Conservation (phyloP, 2,797 vertebrate genomes). For the Halcyon chelicuti region DNA sequence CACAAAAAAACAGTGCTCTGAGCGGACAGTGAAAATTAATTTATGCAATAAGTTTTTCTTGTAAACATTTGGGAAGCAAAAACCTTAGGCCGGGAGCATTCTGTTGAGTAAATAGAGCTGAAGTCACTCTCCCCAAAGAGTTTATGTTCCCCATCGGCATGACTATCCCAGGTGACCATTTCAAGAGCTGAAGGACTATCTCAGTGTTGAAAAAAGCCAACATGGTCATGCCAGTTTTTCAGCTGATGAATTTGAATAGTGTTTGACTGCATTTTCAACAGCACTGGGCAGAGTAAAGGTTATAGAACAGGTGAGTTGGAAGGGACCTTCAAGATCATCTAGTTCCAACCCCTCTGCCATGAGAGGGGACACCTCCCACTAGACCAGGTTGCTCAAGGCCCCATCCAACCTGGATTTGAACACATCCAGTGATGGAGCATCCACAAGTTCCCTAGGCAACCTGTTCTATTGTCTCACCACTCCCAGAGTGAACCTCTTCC, state of each 20-base stretch:
- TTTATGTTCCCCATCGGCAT: background rate
- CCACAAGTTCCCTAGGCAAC: too few relatives aligned
- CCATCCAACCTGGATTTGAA: too few relatives aligned
- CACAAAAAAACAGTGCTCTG: background rate
- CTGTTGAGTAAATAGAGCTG: background rate
- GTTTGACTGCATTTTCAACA: background rate
- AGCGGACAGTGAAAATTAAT: background rate
- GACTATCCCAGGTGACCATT: background rate
- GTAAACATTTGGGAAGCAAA: background rate
- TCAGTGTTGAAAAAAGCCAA: background rate
- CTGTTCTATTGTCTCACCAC: too few relatives aligned
- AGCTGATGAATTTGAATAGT: background rate
- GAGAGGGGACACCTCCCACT: too few relatives aligned
- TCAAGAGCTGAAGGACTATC: background rate
- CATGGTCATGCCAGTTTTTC: background rate
- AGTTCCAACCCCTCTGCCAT: too few relatives aligned
- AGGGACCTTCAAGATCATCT: too few relatives aligned
- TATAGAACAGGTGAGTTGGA: too few relatives aligned
- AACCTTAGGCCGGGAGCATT: background rate
- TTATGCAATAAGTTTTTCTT: background rate
- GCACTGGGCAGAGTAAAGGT: background rate
- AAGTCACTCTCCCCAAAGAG: background rate
- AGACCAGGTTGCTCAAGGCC: too few relatives aligned
- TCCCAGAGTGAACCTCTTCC: too few relatives aligned
- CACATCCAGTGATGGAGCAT: too few relatives aligned